Evolutionary conservation across 2,113 vertebrate genomes (phyloP), one percentile per base, ranked within the genome.

Genomic region (Petroica traversi): DNA sequence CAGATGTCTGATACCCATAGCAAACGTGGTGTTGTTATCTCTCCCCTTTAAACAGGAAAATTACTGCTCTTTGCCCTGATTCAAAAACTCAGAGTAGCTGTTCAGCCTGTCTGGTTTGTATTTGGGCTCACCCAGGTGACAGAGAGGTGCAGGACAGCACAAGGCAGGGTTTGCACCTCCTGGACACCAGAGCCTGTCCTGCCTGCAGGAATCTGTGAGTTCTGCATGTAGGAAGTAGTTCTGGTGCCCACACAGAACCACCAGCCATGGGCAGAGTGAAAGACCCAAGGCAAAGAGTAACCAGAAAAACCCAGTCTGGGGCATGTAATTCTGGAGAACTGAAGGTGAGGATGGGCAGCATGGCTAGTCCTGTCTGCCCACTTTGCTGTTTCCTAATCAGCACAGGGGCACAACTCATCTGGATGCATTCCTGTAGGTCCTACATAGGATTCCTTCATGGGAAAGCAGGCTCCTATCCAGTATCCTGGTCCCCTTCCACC

Each of bases 371-470:
- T 67, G 17, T 43, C 49, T 5, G 2, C 18, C 18, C 38, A 36
- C 1, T 0, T 13, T 59, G 31, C 36, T 72, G n/a, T 61, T 68
- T 57, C 52, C 23, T 51, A 43, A 45, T 48, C 10, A 62, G 13
- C 10, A n/a, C 43, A 14, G 22, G 7, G 12, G 5, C 20, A 69
- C 49, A 81, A 54, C 12, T 49, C 38, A 74, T 18, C 87, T 78
- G 8, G 8, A 6, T 13, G 4, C 7, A 13, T 36, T 84, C 19
- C 31, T 28, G 3, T 29, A 41, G 25, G 34, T 66, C 12, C 43
- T 43, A 3, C 9, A 4, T 0, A 38, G 49, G 25, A 69, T 9
- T 62, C 2, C 2, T 11, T 26, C 23, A 5, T 5, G 12, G 29
- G 8, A 74, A 48, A 55, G 18, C 6, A 58, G 54, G 18, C 4